Conservation (phyloP, 2,888 invertebrate genomes). For the Sisyra terminalis region DNA sequence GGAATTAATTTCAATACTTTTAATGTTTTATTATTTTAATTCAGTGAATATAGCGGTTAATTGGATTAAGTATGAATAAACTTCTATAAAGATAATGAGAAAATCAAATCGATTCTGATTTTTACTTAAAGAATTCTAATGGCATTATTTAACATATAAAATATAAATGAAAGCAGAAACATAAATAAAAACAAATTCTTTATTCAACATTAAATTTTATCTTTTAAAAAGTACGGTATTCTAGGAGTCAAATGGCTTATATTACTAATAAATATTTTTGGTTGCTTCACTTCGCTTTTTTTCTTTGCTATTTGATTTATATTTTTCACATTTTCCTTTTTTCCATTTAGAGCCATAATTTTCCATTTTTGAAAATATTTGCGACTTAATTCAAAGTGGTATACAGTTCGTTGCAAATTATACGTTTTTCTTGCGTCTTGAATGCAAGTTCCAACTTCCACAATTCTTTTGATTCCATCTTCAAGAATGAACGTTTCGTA, state of each 20-base stretch:
- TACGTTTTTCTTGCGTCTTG: constrained; percentile 13
- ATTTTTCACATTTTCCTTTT: not conserved
- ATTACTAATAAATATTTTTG: not conserved
- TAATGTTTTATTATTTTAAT: too few species aligned
- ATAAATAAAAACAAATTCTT: too few species aligned
- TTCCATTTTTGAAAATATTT: constrained; percentile 20
- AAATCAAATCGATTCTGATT: too few species aligned
- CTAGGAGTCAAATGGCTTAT: constrained; percentile 13
- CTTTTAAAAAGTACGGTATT: constrained; percentile 14
- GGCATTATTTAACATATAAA: too few species aligned
- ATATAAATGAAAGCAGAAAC: too few species aligned
- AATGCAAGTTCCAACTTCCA: constrained; percentile 14
- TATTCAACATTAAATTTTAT: not conserved
- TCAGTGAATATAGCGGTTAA: too few species aligned
- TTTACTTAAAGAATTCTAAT: too few species aligned
- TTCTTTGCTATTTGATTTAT: not conserved
- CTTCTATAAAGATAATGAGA: too few species aligned
- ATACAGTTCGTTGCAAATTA: constrained; percentile 11
- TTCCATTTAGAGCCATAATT: constrained; percentile 13
- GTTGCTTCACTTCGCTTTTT: not conserved
- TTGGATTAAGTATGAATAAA: too few species aligned
- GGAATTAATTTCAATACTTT: too few species aligned
- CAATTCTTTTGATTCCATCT: constrained; percentile 15
- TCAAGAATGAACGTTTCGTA: constrained; percentile 15
- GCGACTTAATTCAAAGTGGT: constrained; percentile 14